Conservation (phyloP, 2,113 vertebrate species). For the Macaca mulatta region DNA sequence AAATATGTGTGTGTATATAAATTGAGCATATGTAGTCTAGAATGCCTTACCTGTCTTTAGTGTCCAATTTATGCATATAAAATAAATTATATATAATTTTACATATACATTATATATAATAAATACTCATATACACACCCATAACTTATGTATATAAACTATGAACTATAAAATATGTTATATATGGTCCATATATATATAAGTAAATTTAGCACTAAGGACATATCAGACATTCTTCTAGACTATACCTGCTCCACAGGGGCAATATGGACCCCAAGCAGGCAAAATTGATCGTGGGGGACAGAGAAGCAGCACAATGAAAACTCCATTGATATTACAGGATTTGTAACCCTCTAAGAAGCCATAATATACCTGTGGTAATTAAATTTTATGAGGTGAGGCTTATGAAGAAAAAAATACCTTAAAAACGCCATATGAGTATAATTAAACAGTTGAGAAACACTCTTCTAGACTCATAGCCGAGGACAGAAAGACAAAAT, state of each 20-base stretch:
- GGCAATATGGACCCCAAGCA: neutral
- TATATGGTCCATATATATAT: neutral
- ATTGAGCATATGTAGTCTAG: neutral
- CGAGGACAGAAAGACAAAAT: neutral
- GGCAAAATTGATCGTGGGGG: neutral
- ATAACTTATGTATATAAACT: too few species aligned
- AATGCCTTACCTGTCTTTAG: neutral
- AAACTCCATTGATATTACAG: neutral
- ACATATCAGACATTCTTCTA: neutral
- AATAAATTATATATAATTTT: too few species aligned
- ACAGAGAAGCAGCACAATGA: neutral
- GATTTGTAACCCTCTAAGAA: neutral
- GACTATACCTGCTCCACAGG: neutral
- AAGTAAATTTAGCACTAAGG: neutral
- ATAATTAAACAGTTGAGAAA: neutral
- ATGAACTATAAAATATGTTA: neutral
- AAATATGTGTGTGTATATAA: neutral
- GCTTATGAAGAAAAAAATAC: neutral
- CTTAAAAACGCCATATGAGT: neutral
- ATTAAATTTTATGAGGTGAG: neutral
- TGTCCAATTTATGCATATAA: neutral
- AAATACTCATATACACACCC: too few species aligned
- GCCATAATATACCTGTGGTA: neutral
- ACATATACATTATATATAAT: too few species aligned
- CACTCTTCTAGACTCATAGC: neutral